Conservation (phyloP, 2,888 invertebrate species). For the Cheiracanthium punctorium region DNA sequence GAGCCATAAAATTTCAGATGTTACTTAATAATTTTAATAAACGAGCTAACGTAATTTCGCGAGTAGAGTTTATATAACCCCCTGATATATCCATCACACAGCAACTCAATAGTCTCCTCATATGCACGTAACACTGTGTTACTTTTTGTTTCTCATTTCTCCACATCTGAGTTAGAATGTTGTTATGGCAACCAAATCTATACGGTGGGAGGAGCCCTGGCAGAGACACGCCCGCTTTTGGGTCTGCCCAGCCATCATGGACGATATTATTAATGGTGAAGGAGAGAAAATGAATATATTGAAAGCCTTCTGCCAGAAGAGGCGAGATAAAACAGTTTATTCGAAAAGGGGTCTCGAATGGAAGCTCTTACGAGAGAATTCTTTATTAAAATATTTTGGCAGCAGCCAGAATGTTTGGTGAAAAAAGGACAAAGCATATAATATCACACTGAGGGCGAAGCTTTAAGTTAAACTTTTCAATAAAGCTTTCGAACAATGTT, state of each 20-base stretch:
- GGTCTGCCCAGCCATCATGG: constrained; percentile 33
- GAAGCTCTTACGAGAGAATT: background rate
- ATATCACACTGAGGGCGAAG: background rate
- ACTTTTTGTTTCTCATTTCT: background rate
- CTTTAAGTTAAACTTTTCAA: background rate
- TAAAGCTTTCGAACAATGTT: background rate
- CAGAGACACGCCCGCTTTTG: constrained; percentile 3
- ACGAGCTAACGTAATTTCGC: too few species aligned
- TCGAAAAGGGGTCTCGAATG: background rate
- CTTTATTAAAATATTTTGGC: constrained; percentile 11
- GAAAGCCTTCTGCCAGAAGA: background rate
- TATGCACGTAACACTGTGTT: background rate
- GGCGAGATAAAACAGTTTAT: background rate
- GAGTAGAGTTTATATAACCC: too few species aligned
- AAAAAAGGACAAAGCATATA: background rate
- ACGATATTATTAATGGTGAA: constrained; percentile 32
- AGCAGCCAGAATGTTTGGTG: background rate
- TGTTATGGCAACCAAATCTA: constrained; percentile 4
- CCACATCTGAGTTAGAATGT: background rate
- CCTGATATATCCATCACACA: too few species aligned
- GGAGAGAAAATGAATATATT: constrained; percentile 11
- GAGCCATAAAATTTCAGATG: too few species aligned
- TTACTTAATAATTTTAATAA: too few species aligned
- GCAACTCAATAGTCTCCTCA: background rate
- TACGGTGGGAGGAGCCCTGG: background rate